Evolutionary conservation across 2,797 vertebrate genomes (phyloP), one percentile per base, ranked within the genome.

Genomic region (Kryptolebias ocellatus): DNA sequence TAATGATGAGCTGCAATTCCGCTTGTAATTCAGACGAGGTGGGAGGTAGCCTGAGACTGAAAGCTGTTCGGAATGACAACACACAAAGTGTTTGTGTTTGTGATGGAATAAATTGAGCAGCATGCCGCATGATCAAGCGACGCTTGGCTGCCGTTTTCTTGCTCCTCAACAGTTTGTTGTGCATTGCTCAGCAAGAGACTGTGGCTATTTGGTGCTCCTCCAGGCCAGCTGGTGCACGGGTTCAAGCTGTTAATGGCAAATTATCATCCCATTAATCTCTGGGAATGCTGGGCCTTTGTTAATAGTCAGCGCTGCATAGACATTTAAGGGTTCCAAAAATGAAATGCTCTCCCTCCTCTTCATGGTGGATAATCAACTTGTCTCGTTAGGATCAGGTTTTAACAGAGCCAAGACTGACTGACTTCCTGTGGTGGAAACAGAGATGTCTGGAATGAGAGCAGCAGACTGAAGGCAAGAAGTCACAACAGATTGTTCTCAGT

Each of bases 181-280:
- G 59, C 1, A 7, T 4, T 2, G 63, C 62, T 42, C 70, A 59
- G 75, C 56, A 67, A n/a, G 76, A 76, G 67, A 49, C 64, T 37
- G 64, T 1, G 57, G 69, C 53, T 66, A 59, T 83, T 76, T 89
- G 83, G 79, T 79, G 66, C 59, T 74, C 31, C 73, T 85, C 83
- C 85, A 87, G 76, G 77, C 83, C 81, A 76, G 73, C 80, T 83
- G 80, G 76, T 79, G 70, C 60, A 57, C 27, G 1, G 52, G 73
- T 76, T 81, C 75, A 87, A 83, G 78, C 79, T 87, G 79, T 54
- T 85, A 64, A 81, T 67, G 63, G 76, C 63, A 78, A 83, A 85
- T 83, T 67, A 89, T 84, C 78, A 59, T 78, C 67, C 50, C 1
- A 63, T 83, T 86, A 69, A 73, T 86, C 76, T 71, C 61, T 37